Evolutionary conservation across 2,888 invertebrate genomes (phyloP), one percentile per base, ranked within the genome.

Genomic region (Hirtodrosophila alboralis): DNA sequence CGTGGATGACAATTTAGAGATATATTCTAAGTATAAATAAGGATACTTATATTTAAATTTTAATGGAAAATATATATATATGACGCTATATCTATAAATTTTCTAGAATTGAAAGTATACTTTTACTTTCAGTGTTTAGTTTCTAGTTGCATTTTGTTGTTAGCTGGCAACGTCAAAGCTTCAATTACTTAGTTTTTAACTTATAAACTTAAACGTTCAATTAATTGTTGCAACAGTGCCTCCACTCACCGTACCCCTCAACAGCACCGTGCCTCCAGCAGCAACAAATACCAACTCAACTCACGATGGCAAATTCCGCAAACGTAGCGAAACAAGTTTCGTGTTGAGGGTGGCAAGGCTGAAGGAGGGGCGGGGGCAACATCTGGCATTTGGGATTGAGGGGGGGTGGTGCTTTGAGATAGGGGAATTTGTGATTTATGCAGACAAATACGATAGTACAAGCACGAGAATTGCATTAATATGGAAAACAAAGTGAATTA

Each of bases 171-270:
- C 58, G 64, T 68, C 71, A 60, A 78, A 23, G 85, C 79, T 85
- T 78, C 67, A 85, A 85, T 85, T n/a, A n/a, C n/a, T n/a, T 80
- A 79, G 75, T 75, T 75, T 75, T 81, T 56, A 69, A 62, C 70
- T 84, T 83, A 75, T 84, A 70, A 76, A 84, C 79, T 80, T 65
- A 66, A 76, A 47, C 61, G 81, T 57, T 70, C 67, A 80, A 69
- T 85, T 85, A 83, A 83, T 80, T 73, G 71, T 68, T 49, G 33
- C 41, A 51, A 34, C 30, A 9, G 9, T 18, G 7, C 12, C n/a
- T 4, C 1, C 13, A 5, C 13, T 21, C 14, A 4, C 1, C 10
- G 6, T 27, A 16, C 8, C 5, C 8, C 12, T 5, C 37, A 21
- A 1, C 23, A 12, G 6, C 27, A 30, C 9, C 26, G 26, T 34